phyloP scores from a whole-genome alignment of 2,888 invertebrate species.

The Drosophila sordidapex region DNA sequence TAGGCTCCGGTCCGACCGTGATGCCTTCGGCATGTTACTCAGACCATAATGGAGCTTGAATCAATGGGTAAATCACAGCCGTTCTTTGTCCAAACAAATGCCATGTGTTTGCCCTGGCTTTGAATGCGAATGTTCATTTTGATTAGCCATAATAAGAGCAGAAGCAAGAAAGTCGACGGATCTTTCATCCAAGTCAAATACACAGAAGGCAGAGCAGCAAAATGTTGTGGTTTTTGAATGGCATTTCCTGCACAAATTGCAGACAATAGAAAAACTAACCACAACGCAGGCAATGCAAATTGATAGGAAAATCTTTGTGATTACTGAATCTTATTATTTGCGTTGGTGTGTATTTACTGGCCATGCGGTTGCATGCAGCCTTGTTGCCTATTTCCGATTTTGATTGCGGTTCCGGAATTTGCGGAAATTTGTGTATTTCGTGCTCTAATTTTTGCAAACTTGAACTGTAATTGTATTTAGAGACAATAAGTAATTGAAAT shows the following conservation, averaged over 20 bases:
- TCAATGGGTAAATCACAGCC: conserved; percentile 61
- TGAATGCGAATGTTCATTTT: conserved; percentile 44
- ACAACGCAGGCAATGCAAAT: conserved; percentile 27
- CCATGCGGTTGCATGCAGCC: neutral
- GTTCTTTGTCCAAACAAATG: conserved; percentile 35
- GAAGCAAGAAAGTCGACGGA: conserved; percentile 4
- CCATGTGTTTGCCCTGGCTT: conserved; percentile 32
- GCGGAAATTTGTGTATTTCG: neutral
- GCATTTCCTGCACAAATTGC: conserved; percentile 35
- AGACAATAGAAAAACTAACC: conserved; percentile 20
- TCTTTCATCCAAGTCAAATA: conserved; percentile 3
- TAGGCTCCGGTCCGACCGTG: neutral
- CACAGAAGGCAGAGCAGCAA: neutral
- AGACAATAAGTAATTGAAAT: neutral
- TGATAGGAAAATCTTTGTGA: conserved; percentile 31
- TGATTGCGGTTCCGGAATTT: neutral
- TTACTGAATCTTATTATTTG: conserved; percentile 20
- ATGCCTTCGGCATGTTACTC: conserved; percentile 16
- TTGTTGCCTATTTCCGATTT: conserved; percentile 2
- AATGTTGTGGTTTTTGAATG: conserved; percentile 34
- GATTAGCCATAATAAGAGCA: conserved; percentile 58
- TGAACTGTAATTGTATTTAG: neutral
- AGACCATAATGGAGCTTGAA: conserved; percentile 58
- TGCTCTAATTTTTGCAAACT: neutral
- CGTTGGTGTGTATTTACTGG: neutral